A percentile compares a stretch with the other conserved stretches of the same genome.
Evolutionary conservation across 2,797 vertebrate genomes (phyloP).

Genomic region (Lycodopsis pacificus): DNA sequence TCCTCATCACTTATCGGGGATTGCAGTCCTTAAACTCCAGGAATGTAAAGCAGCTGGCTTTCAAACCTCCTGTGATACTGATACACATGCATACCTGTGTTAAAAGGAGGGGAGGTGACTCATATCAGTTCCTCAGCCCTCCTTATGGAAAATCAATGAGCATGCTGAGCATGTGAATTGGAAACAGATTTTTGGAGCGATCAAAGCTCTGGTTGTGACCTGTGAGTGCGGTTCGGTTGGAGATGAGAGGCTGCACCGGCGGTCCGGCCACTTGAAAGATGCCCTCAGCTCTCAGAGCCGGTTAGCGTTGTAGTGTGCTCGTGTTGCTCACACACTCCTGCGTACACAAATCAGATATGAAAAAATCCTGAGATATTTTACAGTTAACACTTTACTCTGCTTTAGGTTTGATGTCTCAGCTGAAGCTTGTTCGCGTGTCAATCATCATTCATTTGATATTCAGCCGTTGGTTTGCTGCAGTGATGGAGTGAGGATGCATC

Average conservation of each 20-base stretch:
- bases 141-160: constrained; percentile 71
- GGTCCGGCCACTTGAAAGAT: constrained; percentile 71
- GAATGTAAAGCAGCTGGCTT: constrained; percentile 46
- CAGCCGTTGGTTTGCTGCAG: constrained; percentile 8
- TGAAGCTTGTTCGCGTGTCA: constrained; percentile 32
- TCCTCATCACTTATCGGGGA: constrained; percentile 39
- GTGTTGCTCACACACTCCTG: constrained; percentile 19
- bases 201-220: constrained; percentile 75
- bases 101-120: constrained; percentile 19
- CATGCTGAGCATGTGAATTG: constrained; percentile 64
- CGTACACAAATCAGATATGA: constrained; percentile 40
- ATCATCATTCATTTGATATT: constrained; percentile 23
- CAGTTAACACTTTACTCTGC: constrained; percentile 29
- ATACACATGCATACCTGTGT: constrained; percentile 48
- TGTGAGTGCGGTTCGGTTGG: constrained; percentile 51
- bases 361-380: constrained; percentile 43
- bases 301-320: constrained; percentile 63
- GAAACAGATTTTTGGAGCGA: constrained; percentile 68
- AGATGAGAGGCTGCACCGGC: constrained; percentile 70
- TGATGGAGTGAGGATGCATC: constrained; percentile 2
- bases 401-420: constrained; percentile 37
- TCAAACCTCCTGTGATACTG: constrained; percentile 46
- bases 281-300: constrained; percentile 59
- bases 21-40: constrained; percentile 41
- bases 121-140: constrained; percentile 48